Conservation (phyloP, 2,797 vertebrate genomes). For the Gambusia yucatana region DNA sequence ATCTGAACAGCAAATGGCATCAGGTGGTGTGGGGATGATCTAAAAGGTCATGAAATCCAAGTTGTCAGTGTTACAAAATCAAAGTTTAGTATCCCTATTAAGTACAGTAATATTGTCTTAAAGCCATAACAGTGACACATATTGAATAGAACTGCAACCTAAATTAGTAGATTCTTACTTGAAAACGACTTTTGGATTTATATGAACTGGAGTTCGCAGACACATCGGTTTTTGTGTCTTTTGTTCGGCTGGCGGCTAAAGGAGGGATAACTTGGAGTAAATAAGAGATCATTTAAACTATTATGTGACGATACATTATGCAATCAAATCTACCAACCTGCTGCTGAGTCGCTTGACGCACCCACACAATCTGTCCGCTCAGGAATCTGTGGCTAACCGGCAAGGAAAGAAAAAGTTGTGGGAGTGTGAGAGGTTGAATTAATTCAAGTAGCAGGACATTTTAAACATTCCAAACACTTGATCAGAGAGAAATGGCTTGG, state of each 20-base stretch:
- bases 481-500: slow-evolving; percentile 25
- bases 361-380: slow-evolving; percentile 73
- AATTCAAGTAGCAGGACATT: slow-evolving; percentile 34
- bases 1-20: slow-evolving; percentile 62
- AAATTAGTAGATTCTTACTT: slow-evolving; percentile 66
- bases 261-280: slow-evolving; percentile 1
- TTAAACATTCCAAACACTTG: slow-evolving; percentile 27
- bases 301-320: slow-evolving; percentile 2
- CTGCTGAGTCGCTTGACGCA: slow-evolving; percentile 60
- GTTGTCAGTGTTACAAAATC: slow-evolving; percentile 30
- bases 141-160: slow-evolving; percentile 16
- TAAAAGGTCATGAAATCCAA: slow-evolving; percentile 44
- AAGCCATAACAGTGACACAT: slow-evolving; percentile 9
- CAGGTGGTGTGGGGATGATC: slow-evolving; percentile 73
- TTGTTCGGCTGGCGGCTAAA: slow-evolving; percentile 57
- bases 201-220: slow-evolving; percentile 35
- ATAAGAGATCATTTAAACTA: slow-evolving; percentile 9
- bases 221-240: slow-evolving; percentile 47
- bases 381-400: slow-evolving; percentile 81
- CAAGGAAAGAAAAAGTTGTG: slow-evolving; percentile 26
- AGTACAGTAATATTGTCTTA: not conserved
- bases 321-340: slow-evolving; percentile 65
- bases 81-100: slow-evolving; percentile 12
- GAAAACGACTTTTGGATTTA: slow-evolving; percentile 70
- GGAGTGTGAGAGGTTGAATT: slow-evolving; percentile 18